A percentile compares a stretch with the other conserved stretches of the same genome.
Evolutionary conservation across 30 jellyfish, hydroid and myxozoan species (phyloP).

Genomic region (Cassiopea andromeda): DNA sequence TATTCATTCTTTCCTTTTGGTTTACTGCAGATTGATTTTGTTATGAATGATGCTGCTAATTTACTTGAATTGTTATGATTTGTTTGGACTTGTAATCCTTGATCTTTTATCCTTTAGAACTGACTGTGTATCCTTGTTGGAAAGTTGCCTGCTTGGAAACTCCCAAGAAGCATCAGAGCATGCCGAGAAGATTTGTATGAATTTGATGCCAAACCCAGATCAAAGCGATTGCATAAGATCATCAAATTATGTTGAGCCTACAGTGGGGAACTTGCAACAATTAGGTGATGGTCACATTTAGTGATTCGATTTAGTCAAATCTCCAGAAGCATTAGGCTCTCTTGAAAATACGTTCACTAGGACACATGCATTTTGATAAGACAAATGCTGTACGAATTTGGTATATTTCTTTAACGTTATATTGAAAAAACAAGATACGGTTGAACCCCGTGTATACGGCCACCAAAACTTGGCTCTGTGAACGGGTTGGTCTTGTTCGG

Average conservation of each 20-base stretch:
- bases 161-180: slow-evolving; percentile 7
- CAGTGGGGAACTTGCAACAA: not conserved
- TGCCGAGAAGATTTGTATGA: slow-evolving; percentile 59
- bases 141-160: slow-evolving; percentile 46
- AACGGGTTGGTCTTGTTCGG: too few species aligned
- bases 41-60: too few species aligned
- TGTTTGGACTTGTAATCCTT: not conserved
- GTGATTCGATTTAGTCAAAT: not conserved
- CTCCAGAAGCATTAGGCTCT: not conserved
- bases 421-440: too few species aligned
- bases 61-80: not conserved
- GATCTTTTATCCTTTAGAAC: slow-evolving; percentile 11
- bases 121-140: slow-evolving; percentile 77
- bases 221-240: slow-evolving; percentile 59
- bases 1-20: too few species aligned
- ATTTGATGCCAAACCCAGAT: slow-evolving; percentile 68
- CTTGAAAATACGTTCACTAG: too few species aligned
- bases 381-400: too few species aligned
- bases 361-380: too few species aligned
- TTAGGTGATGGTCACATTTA: not conserved
- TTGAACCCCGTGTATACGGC: too few species aligned
- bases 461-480: too few species aligned
- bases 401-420: too few species aligned
- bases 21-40: too few species aligned
- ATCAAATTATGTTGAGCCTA: slow-evolving; percentile 6